Evolutionary conservation across 2,113 vertebrate genomes (phyloP).

Genomic region (Cairina moschata): DNA sequence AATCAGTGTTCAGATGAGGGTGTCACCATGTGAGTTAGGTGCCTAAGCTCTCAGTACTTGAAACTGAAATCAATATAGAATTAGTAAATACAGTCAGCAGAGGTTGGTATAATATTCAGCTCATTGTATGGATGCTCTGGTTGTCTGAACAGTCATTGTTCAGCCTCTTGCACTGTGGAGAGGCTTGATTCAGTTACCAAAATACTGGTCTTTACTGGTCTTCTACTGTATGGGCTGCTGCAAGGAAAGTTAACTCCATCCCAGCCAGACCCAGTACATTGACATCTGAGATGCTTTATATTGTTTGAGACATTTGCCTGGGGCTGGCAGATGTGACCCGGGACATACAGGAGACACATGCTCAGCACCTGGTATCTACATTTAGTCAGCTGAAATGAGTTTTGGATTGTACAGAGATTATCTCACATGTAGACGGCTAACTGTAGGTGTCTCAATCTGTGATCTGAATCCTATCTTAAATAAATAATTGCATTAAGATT

Average conservation of each 20-base stretch:
- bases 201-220: background rate
- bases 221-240: no score
- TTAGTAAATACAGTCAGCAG: background rate
- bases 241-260: no score
- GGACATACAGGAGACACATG: background rate
- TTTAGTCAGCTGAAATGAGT: background rate
- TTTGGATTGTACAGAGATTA: background rate
- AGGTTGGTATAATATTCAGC: background rate
- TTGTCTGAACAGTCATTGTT: background rate
- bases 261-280: background rate
- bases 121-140: fast-evolving
- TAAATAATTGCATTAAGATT: background rate
- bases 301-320: background rate
- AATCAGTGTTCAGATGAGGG: background rate
- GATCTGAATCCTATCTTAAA: background rate
- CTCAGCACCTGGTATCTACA: background rate
- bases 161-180: background rate
- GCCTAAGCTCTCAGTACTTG: background rate
- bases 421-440: background rate
- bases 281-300: background rate
- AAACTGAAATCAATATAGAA: background rate
- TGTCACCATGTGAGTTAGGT: background rate
- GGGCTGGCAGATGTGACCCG: background rate
- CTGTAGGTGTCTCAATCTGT: background rate
- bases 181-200: background rate